Evolutionary conservation across 1,140 invertebrate species (phyloP).

Genomic region (Lepidurus packardi): DNA sequence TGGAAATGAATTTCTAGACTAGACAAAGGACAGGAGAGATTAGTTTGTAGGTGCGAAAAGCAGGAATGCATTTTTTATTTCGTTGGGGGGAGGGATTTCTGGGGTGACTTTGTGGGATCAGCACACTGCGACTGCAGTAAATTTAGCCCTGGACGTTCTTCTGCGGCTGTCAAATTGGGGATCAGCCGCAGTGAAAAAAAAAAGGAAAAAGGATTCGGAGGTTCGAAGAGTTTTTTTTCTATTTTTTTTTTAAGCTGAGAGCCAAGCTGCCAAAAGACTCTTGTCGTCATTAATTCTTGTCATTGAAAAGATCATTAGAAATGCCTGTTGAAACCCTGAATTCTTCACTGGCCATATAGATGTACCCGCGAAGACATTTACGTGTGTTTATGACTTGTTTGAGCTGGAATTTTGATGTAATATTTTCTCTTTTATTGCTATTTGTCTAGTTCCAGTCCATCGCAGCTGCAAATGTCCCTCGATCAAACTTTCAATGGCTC

Average conservation of each 20-base stretch:
- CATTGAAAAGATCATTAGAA: background rate
- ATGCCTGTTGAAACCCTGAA: background rate
- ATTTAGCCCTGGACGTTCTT: no score
- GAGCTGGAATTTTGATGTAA: background rate
- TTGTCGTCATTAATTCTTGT: slow-evolving; percentile 13
- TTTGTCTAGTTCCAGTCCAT: slow-evolving; percentile 25
- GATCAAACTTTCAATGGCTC: slow-evolving; percentile 28
- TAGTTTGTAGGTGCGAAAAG: no score
- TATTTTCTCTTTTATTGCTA: background rate
- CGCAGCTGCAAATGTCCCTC: slow-evolving; percentile 32
- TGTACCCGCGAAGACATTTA: background rate
- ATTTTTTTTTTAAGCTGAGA: background rate
- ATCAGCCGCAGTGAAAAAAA: background rate
- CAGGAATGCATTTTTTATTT: no score
- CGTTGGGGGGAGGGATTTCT: no score
- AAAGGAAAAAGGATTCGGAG: background rate
- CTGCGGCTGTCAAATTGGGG: no score
- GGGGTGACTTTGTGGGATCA: no score
- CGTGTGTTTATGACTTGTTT: slow-evolving; percentile 9
- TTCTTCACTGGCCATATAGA: background rate
- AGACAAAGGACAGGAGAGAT: background rate
- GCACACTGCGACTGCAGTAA: no score
- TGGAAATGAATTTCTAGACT: background rate
- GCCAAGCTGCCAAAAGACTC: background rate
- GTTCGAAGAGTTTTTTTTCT: background rate